phyloP scores from a whole-genome alignment of 1,140 invertebrate species.

The Drosophila malerkotliana region DNA sequence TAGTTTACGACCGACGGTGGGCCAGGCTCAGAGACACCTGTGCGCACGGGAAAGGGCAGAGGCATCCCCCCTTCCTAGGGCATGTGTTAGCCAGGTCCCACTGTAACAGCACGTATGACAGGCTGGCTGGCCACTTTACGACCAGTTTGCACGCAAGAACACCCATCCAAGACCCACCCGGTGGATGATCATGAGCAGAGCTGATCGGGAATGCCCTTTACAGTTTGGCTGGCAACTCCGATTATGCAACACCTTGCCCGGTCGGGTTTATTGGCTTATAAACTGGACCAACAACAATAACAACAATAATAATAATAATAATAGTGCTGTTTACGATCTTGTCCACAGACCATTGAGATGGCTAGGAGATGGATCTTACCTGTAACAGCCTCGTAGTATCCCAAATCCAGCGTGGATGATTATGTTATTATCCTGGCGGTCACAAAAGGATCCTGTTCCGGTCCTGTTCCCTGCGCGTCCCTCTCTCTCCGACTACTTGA shows the following conservation, averaged over 20 bases:
- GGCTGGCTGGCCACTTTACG: conserved; percentile 39
- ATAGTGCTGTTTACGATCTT: conserved; percentile 19
- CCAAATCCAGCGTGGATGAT: conserved; percentile 84
- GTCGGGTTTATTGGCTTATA: conserved; percentile 42
- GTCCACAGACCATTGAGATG: conserved; percentile 15
- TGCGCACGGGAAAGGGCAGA: conserved; percentile 7
- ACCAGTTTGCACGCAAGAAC: conserved; percentile 31
- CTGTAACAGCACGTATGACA: conserved; percentile 30
- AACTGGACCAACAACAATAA: conserved; percentile 24
- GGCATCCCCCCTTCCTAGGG: background rate
- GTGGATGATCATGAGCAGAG: conserved; percentile 1
- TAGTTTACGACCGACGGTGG: conserved; percentile 61
- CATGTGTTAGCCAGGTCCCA: conserved; percentile 1
- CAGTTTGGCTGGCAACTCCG: conserved; percentile 17
- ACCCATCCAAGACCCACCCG: background rate
- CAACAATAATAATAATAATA: background rate
- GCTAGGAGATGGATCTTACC: conserved; percentile 44
- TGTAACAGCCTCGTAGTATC: conserved; percentile 84
- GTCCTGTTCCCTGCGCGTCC: background rate
- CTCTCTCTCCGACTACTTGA: conserved; percentile 6
- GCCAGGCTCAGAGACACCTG: conserved; percentile 63
- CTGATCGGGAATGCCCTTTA: conserved; percentile 25
- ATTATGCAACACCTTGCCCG: conserved; percentile 38
- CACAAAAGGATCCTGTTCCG: conserved; percentile 12
- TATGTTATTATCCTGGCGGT: conserved; percentile 63